These are phyloP conservation scores for Ancistrus triradiatus DNA, from an alignment of 2,113 vertebrate species.

Conservation along the genomic window DNA sequence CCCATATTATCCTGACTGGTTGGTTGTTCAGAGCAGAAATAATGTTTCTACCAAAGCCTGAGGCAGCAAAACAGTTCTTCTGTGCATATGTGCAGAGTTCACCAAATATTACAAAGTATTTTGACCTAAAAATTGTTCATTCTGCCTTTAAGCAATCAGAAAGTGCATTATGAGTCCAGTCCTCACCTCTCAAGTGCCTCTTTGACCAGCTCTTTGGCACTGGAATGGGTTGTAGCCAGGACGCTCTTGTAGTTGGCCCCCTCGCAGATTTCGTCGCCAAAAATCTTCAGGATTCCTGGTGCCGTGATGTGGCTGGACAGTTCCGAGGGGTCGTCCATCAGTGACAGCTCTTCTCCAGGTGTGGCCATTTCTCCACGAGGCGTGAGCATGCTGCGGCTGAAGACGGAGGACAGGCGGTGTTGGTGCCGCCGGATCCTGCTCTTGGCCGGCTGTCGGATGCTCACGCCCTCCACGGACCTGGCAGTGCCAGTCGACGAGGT, in stretches of 20 bases:
- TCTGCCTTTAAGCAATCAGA: no score
- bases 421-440: constrained; percentile 64
- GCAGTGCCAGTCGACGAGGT: constrained; percentile 54
- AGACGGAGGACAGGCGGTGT: constrained; percentile 70
- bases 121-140: no score
- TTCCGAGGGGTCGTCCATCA: constrained; percentile 66
- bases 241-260: constrained; percentile 76
- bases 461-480: constrained; percentile 53
- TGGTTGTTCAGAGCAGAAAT: no score
- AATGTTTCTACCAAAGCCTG: no score
- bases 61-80: no score
- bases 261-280: constrained; percentile 71
- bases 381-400: constrained; percentile 50
- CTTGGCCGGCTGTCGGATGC: constrained; percentile 61
- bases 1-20: no score
- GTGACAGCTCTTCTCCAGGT: constrained; percentile 39
- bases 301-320: constrained; percentile 74
- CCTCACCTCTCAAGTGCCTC: constrained; percentile 75
- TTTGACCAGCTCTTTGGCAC: constrained; percentile 74
- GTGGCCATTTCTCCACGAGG: constrained; percentile 46
- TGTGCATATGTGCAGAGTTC: no score
- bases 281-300: constrained; percentile 76
- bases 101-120: no score
- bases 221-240: constrained; percentile 71
- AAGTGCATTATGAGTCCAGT: no score